phyloP scores from a whole-genome alignment of 1,140 invertebrate species.

The Aethina tumida region DNA sequence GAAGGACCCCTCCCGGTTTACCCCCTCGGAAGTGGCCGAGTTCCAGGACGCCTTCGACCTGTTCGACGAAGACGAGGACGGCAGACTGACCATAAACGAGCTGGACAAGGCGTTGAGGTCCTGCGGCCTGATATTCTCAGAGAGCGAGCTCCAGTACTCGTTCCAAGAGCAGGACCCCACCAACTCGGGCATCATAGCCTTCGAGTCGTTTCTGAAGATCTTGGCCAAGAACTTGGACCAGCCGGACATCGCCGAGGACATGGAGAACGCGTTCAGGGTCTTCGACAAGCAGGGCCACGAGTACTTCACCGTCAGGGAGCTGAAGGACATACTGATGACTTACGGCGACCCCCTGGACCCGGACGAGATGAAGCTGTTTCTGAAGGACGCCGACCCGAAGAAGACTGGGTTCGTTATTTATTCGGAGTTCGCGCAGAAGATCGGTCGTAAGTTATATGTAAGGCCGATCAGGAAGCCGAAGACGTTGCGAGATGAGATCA shows the following conservation, averaged over 20 bases:
- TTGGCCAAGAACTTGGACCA: not conserved
- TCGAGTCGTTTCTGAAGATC: not conserved
- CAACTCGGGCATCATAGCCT: not conserved
- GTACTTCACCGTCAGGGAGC: not conserved
- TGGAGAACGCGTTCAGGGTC: not conserved
- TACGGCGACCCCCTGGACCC: no score
- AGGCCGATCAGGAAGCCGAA: no score
- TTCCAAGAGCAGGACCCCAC: not conserved
- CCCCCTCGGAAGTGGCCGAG: no score
- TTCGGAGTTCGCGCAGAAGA: no score
- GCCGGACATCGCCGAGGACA: not conserved
- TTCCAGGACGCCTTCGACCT: constrained; percentile 1
- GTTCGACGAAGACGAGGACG: not conserved
- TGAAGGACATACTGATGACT: not conserved
- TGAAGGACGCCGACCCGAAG: no score
- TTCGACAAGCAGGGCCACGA: no score
- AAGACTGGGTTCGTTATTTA: no score
- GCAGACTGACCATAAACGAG: not conserved
- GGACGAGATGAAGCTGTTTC: no score
- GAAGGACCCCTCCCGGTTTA: no score
- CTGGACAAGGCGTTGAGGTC: not conserved
- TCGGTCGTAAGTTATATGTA: no score
- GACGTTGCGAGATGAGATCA: no score
- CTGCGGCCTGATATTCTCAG: not conserved
- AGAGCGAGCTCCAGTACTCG: not conserved